Evolutionary conservation across 2,888 invertebrate species (phyloP).

Genomic region (Drosophila longiperda): DNA sequence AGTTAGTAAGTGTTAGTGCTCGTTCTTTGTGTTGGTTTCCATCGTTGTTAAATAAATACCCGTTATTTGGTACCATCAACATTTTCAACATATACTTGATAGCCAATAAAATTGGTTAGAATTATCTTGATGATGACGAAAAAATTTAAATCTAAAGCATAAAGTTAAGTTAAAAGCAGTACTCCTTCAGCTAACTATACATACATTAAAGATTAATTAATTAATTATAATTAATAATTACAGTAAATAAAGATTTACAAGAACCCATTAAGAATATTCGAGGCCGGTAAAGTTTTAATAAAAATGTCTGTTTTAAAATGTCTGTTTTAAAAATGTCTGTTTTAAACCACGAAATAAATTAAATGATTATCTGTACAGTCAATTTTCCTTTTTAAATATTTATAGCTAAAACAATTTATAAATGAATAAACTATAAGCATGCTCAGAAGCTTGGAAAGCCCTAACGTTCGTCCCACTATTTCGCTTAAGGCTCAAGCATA

Average conservation of each 20-base stretch:
- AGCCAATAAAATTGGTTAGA: not conserved
- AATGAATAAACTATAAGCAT: conserved; percentile 10
- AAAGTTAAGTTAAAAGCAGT: not conserved
- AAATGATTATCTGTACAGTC: too few relatives aligned
- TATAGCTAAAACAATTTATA: not conserved
- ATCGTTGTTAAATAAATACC: not conserved
- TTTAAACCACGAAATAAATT: too few relatives aligned
- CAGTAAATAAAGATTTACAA: not conserved
- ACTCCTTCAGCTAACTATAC: not conserved
- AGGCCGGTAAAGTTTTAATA: too few relatives aligned
- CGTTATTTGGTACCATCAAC: not conserved
- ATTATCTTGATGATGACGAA: not conserved
- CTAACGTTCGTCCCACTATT: conserved; percentile 10
- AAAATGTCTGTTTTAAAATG: too few relatives aligned
- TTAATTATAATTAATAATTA: too few relatives aligned
- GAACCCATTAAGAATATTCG: not conserved
- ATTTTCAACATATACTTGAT: not conserved
- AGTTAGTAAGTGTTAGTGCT: conserved; percentile 5
- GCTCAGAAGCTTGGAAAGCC: not conserved
- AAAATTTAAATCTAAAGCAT: not conserved
- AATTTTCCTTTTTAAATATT: not conserved
- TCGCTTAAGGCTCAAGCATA: conserved; percentile 17
- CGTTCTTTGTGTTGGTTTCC: not conserved
- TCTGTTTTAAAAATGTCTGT: too few relatives aligned
- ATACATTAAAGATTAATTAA: not conserved